A percentile compares a stretch with the other conserved stretches of the same genome.
Conservation (phyloP, 2,888 invertebrate genomes). For the Erebia palarica region DNA sequence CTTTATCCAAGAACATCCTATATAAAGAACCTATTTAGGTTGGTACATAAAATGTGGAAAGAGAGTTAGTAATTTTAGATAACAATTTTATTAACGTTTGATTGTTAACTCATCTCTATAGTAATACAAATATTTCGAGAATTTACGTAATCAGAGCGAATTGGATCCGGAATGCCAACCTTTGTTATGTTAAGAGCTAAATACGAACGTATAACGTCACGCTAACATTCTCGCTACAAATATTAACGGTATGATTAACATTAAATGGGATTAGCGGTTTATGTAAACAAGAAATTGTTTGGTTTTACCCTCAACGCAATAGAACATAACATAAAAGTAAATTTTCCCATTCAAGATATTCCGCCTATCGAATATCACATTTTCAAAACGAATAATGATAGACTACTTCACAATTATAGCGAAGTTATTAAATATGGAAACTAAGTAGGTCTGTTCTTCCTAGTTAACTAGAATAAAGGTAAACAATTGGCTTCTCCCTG, state of each 20-base stretch:
- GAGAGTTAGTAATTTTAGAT: too few species aligned
- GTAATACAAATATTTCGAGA: too few species aligned
- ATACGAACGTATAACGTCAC: too few species aligned
- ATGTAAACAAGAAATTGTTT: background rate
- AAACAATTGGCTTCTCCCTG: too few species aligned
- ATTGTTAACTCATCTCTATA: background rate
- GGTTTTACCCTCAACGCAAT: background rate
- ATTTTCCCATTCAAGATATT: background rate
- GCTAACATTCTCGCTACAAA: too few species aligned
- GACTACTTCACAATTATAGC: conserved; percentile 58
- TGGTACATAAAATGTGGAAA: too few species aligned
- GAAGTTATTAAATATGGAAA: conserved; percentile 62
- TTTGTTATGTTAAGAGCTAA: too few species aligned
- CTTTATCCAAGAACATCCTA: too few species aligned
- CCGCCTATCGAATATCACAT: conserved; percentile 47
- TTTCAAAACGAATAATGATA: conserved; percentile 57
- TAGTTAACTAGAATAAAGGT: too few species aligned
- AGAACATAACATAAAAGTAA: background rate
- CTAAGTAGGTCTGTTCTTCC: background rate
- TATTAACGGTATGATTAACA: background rate
- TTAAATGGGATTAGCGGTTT: background rate
- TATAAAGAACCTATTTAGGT: too few species aligned
- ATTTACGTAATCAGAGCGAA: too few species aligned
- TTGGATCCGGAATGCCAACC: too few species aligned
- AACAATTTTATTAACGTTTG: background rate